Evolutionary conservation across 2,113 vertebrate genomes (phyloP).

Genomic region (Cyanocitta stelleri): DNA sequence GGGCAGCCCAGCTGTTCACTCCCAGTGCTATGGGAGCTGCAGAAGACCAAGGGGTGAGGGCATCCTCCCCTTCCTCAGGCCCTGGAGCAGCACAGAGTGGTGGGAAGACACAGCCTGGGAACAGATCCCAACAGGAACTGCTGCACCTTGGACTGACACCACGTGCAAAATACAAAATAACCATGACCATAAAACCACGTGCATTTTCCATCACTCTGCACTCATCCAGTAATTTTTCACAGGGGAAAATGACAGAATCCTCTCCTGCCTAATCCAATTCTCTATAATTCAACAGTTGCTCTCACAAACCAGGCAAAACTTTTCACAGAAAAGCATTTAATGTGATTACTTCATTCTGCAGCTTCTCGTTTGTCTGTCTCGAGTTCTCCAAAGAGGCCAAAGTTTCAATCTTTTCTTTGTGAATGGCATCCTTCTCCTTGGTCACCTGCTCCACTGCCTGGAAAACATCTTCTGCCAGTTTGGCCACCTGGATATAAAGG

Average conservation of each 20-base stretch:
- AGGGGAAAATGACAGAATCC: neutral
- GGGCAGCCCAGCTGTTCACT: neutral
- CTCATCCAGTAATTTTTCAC: neutral
- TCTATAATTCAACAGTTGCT: neutral
- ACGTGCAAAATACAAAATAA: neutral
- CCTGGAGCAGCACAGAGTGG: neutral
- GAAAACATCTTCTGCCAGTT: slow-evolving; percentile 76
- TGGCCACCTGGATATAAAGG: slow-evolving; percentile 68
- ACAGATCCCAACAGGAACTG: neutral
- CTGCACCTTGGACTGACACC: neutral
- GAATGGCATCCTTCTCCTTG: slow-evolving; percentile 70
- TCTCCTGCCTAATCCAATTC: neutral
- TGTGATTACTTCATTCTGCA: slow-evolving; percentile 81
- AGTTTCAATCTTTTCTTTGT: slow-evolving; percentile 75
- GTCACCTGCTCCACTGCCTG: slow-evolving; percentile 82
- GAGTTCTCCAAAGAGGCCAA: slow-evolving; percentile 76
- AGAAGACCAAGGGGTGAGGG: neutral
- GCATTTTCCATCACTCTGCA: neutral
- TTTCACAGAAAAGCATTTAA: neutral
- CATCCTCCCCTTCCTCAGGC: neutral
- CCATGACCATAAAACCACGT: fast-evolving
- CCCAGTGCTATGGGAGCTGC: neutral
- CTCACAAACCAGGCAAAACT: neutral
- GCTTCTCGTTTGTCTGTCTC: slow-evolving; percentile 74
- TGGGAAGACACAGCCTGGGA: neutral